Conservation (phyloP, 2,113 vertebrate species). For the Cathartes aura region DNA sequence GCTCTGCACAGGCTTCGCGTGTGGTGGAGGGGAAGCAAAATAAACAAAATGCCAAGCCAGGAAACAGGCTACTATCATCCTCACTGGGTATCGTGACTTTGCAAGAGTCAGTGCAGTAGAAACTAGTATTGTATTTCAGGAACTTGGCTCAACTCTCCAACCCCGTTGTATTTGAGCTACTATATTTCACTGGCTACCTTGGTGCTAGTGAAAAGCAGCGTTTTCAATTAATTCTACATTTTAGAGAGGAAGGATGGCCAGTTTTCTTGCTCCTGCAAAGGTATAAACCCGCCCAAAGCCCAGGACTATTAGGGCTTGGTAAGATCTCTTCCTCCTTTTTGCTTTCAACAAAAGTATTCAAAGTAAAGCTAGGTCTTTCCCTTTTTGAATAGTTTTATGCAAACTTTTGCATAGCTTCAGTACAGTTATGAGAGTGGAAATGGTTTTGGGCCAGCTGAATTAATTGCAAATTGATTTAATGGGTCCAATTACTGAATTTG, state of each 20-base stretch:
- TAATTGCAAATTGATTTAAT: constrained; percentile 32
- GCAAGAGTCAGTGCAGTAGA: not conserved
- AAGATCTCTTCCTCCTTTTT: not conserved
- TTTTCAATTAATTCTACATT: not conserved
- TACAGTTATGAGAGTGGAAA: not conserved
- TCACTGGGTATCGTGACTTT: not conserved
- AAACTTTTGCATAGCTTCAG: not conserved
- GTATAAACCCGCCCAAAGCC: not conserved
- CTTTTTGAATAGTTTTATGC: not conserved
- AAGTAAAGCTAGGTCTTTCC: not conserved
- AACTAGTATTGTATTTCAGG: not conserved
- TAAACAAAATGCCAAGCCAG: not conserved
- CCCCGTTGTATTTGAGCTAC: not conserved
- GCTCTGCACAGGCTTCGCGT: not conserved
- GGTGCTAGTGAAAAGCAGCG: not conserved
- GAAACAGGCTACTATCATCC: not conserved
- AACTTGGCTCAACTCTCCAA: not conserved
- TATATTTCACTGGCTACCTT: too few species aligned
- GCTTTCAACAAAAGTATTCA: not conserved
- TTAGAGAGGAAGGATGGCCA: not conserved
- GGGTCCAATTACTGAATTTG: not conserved
- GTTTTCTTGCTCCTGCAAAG: not conserved
- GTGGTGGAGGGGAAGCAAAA: not conserved
- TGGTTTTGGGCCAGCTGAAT: not conserved
- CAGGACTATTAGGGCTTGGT: not conserved